Conservation (phyloP, 1,140 invertebrate species). For the Oryctes rhinoceros region DNA sequence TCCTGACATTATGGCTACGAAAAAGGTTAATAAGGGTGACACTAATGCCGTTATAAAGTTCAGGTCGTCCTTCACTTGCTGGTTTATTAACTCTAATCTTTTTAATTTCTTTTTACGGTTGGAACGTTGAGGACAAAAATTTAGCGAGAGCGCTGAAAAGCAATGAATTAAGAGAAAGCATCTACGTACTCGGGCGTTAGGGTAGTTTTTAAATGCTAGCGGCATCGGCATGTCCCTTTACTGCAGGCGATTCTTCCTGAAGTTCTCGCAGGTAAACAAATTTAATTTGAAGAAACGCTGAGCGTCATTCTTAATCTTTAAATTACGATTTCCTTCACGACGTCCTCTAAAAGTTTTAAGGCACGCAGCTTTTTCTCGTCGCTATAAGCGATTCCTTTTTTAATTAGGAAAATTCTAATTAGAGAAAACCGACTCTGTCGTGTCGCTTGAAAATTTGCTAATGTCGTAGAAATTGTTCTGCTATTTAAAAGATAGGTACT, state of each 20-base stretch:
- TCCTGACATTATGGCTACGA: neutral
- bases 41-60: constrained; percentile 39
- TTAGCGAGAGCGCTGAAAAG: constrained; percentile 24
- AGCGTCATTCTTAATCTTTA: constrained; percentile 40
- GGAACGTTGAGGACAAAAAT: neutral
- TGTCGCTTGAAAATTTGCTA: neutral
- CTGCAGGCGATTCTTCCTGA: neutral
- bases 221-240: neutral
- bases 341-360: neutral
- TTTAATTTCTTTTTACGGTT: constrained; percentile 25
- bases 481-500: neutral
- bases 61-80: neutral
- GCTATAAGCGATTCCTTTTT: neutral
- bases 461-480: neutral
- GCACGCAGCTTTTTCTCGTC: neutral
- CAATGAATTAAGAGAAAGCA: constrained; percentile 11
- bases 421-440: neutral
- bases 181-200: neutral
- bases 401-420: constrained; percentile 1
- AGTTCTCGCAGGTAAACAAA: constrained; percentile 51
- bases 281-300: constrained; percentile 55
- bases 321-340: neutral
- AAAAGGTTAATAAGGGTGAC: constrained; percentile 40
- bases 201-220: neutral
- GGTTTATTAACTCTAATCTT: constrained; percentile 40